Evolutionary conservation across 2,113 vertebrate species (phyloP), one percentile per base, ranked within the genome.

Genomic region (Seriola rivoliana): DNA sequence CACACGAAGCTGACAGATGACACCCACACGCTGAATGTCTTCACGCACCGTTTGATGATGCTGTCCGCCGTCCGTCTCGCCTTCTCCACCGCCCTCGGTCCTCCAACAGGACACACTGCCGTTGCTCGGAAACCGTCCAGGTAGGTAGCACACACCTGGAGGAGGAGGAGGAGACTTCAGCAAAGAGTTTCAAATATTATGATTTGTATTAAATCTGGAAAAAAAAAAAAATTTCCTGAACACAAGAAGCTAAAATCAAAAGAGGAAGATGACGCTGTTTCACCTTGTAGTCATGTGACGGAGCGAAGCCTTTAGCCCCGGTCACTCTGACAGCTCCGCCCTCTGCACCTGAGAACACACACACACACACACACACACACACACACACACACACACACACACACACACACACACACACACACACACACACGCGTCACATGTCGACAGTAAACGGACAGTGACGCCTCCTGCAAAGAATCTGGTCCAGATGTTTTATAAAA

Each of bases 91-190:
- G 96, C 94, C 78, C 94, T 95, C 7, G 95, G 96, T 0, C 96
- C 96, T 54, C 91, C 95, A 5, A 96, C 92, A 1, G 95, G 93
- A 90, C 96, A 97, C 34, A 97, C 96, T 1, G 96, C 96, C 13
- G 95, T 97, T 23, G 96, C 95, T 92, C 96, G 94, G 91, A 96
- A 97, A 1, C 96, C 96, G 67, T 97, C 96, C 85, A 95, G 86
- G 76, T 96, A 98, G 63, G 96, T 97, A 29, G 95, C 95, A 83
- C 95, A 97, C 64, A 97, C 96, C 96, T 98, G 86, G 23, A 0
- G 1, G n/a, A 48, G 42, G 12, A 17, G 6, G 50, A 21, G 17
- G 46, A 17, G 3, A 44, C 8, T 44, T 44, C 8, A 44, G 12
- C 42, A 36, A 36, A 36, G 6, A 6, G 34, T 36, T 36, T 6